Base-by-base conservation (phyloP, 2,888 invertebrate genomes). In the Lepidocyrtoides sp. region DNA sequence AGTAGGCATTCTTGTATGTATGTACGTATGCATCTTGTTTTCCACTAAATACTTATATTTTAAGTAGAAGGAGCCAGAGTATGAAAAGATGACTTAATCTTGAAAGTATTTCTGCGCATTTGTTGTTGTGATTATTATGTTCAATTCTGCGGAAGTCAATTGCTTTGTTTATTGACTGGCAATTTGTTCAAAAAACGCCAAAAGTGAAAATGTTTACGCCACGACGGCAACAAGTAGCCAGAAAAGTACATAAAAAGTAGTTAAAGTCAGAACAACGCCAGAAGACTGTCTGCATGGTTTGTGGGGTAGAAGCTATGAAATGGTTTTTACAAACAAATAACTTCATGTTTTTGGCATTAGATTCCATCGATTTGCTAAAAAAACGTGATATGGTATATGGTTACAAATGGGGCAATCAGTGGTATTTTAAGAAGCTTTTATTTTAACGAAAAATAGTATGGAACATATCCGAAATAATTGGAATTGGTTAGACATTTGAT, bases 61-160 rank as follows among this genome's bases (percentile, higher is more conserved):
- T 54, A 3, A 57, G 20, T 17, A 12, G 26, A 0, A 32, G 29
- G 36, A 10, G 8, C 10, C 26, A 54, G 8, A 69, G 66, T n/a
- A 17, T 20, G 5, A 69, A 69, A 48, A 0, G 57, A 89, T 89
- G 89, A 89, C 72, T 89, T 72, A 89, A 89, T 82, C 82, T n/a
- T 26, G 17, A 82, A 89, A 69, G 57, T 89, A 89, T 89, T 89
- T 89, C 72, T 89, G 89, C 82, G 89, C 82, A 89, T 54, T 77
- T 86, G 0, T 23, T n/a, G 17, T 72, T 41, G 17, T 69, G 57
- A 36, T 84, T 57, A 60, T 44, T 81, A 69, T 41, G 12, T 17
- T 14, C 26, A 69, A 41, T 63, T 81, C 81, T 75, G 20, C 89
- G 89, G 82, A 89, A 89, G 89, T 83, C 89, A 89, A 83, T 89